A percentile compares a stretch with the other conserved stretches of the same genome.
Evolutionary conservation across 2,888 invertebrate species (phyloP).

Genomic region (Panorpa germanica): DNA sequence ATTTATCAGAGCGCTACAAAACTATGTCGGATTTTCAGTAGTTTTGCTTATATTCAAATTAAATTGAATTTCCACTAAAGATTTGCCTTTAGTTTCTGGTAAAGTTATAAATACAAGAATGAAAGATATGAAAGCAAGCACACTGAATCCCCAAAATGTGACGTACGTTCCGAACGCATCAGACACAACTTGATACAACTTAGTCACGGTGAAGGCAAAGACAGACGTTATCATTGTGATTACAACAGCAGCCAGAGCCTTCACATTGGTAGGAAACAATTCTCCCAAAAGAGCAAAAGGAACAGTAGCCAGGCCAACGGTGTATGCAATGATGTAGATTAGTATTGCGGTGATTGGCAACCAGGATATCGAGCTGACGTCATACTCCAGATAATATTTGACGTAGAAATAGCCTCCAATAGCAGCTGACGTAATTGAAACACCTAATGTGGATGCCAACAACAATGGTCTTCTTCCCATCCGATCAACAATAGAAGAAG

Average conservation of each 20-base stretch:
- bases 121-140: no score
- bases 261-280: slow-evolving; percentile 40
- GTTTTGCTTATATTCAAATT: not conserved
- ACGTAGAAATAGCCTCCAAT: slow-evolving; percentile 36
- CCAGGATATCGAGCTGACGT: slow-evolving; percentile 33
- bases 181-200: slow-evolving; percentile 33
- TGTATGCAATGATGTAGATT: slow-evolving; percentile 38
- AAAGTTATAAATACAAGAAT: no score
- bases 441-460: slow-evolving; percentile 33
- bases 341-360: slow-evolving; percentile 37
- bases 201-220: slow-evolving; percentile 37
- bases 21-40: not conserved
- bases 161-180: slow-evolving; percentile 29
- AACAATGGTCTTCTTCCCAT: slow-evolving; percentile 39
- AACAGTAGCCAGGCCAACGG: slow-evolving; percentile 39
- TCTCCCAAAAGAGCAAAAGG: slow-evolving; percentile 42
- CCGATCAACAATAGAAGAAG: slow-evolving; percentile 36
- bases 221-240: slow-evolving; percentile 38
- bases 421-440: slow-evolving; percentile 29
- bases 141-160: no score
- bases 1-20: no score
- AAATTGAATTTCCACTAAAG: no score
- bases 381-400: no score
- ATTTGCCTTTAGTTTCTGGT: no score
- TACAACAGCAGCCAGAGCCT: slow-evolving; percentile 41